Evolutionary conservation across 2,113 vertebrate genomes (phyloP).

Genomic region (Glaucidium brasilianum): DNA sequence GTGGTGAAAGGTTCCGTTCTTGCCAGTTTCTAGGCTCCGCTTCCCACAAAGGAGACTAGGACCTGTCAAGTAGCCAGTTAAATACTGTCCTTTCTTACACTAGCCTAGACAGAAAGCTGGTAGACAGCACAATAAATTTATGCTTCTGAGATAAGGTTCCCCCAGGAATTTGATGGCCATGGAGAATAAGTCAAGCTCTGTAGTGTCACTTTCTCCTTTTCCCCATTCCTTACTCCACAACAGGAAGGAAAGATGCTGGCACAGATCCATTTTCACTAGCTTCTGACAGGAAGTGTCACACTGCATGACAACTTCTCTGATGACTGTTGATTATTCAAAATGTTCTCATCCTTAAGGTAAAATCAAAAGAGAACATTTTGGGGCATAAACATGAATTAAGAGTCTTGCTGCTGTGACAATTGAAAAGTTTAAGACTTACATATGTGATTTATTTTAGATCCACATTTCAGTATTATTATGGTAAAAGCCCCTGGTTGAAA

Average conservation of each 20-base stretch:
- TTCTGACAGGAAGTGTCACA: not conserved
- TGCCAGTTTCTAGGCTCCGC: not conserved
- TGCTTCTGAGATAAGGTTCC: not conserved
- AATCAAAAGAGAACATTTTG: not conserved
- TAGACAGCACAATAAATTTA: not conserved
- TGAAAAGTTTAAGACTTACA: not conserved
- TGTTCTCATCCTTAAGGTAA: not conserved
- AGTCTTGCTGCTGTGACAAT: not conserved
- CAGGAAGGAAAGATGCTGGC: not conserved
- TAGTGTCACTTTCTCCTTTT: not conserved
- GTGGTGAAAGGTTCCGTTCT: not conserved
- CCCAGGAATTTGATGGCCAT: not conserved
- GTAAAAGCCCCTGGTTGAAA: not conserved
- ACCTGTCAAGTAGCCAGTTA: not conserved
- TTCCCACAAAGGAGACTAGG: not conserved
- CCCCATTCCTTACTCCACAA: not conserved
- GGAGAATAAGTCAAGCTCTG: not conserved
- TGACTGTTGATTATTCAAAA: not conserved
- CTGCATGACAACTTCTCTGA: not conserved
- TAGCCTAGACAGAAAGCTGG: not conserved
- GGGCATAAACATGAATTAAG: not conserved
- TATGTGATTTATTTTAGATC: not conserved
- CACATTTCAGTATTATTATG: not conserved
- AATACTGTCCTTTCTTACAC: not conserved
- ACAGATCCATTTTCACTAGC: not conserved